Evolutionary conservation across 2,888 invertebrate genomes (phyloP).

Genomic region (Hipparchia sbordonii): DNA sequence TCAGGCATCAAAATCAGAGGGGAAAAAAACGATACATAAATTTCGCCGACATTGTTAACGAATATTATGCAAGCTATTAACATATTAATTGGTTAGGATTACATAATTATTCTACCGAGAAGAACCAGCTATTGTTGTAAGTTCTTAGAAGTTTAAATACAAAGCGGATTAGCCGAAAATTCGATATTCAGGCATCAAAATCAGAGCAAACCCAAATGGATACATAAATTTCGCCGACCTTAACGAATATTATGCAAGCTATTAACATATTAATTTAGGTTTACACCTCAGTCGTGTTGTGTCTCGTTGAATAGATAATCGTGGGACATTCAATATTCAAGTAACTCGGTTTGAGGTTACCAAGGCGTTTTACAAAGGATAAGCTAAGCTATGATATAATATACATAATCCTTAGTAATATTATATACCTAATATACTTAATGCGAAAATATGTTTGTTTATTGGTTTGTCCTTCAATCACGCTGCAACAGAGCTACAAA

Average conservation of each 20-base stretch:
- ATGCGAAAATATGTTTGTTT: too few relatives aligned
- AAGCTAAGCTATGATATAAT: slow-evolving; percentile 5
- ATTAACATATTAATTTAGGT: slow-evolving; percentile 43
- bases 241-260: slow-evolving; percentile 34
- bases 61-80: slow-evolving; percentile 39
- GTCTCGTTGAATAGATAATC: slow-evolving; percentile 34
- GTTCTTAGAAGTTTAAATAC: background rate
- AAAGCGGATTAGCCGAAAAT: background rate
- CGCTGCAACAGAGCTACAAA: too few relatives aligned
- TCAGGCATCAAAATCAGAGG: slow-evolving; percentile 22
- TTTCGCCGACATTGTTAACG: slow-evolving; percentile 24
- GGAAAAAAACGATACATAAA: slow-evolving; percentile 28
- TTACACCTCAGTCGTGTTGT: slow-evolving; percentile 38
- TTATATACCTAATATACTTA: too few relatives aligned
- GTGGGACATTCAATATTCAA: slow-evolving; percentile 37
- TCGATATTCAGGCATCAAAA: slow-evolving; percentile 21
- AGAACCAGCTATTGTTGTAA: background rate
- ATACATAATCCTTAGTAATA: background rate
- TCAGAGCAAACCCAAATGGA: slow-evolving; percentile 21
- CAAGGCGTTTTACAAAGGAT: slow-evolving; percentile 15
- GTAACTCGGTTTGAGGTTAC: slow-evolving; percentile 32
- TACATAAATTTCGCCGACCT: slow-evolving; percentile 31
- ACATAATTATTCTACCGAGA: slow-evolving; percentile 16
- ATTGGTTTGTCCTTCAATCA: too few relatives aligned
- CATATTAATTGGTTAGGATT: slow-evolving; percentile 41